These are phyloP conservation scores for Ephydatia muelleri DNA, from an alignment of 37 sponge, comb jelly and placozoan genomes.

Conservation along the genomic window DNA sequence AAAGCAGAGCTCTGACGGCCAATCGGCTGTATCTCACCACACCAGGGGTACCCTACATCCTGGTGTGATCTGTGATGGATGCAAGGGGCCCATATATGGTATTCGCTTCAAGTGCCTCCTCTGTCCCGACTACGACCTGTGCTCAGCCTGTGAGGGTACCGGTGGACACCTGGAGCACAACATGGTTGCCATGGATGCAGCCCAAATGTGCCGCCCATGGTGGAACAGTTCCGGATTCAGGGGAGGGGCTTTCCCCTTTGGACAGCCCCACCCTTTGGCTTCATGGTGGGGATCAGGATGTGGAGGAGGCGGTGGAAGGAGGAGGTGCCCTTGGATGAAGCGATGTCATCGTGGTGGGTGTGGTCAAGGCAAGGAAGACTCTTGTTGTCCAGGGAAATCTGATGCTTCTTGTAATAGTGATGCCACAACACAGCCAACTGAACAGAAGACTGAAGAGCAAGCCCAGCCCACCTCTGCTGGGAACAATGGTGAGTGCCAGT, in stretches of 20 bases:
- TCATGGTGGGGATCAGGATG: neutral
- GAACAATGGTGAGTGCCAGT: neutral
- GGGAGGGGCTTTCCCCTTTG: constrained; percentile 3
- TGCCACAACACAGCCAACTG: neutral
- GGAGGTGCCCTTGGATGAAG: neutral
- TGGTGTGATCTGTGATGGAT: constrained; percentile 76
- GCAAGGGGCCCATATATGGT: constrained; percentile 57
- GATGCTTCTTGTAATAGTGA: neutral
- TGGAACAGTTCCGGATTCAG: neutral
- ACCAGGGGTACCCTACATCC: constrained; percentile 34
- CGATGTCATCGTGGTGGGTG: neutral
- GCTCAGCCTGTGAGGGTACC: constrained; percentile 64
- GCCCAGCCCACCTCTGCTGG: neutral
- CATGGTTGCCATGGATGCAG: constrained; percentile 59
- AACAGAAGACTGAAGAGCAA: neutral
- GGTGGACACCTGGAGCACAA: constrained; percentile 67
- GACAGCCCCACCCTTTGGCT: neutral
- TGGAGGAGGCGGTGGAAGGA: neutral
- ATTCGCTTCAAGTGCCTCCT: constrained; percentile 70
- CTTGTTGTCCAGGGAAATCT: neutral
- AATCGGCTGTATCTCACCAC: neutral
- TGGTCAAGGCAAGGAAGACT: neutral
- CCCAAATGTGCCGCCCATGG: constrained; percentile 39
- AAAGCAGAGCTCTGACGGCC: neutral
- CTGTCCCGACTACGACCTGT: constrained; percentile 80